Base-by-base conservation (phyloP, 2,113 vertebrate genomes). In the Rhagologus leucostigma region DNA sequence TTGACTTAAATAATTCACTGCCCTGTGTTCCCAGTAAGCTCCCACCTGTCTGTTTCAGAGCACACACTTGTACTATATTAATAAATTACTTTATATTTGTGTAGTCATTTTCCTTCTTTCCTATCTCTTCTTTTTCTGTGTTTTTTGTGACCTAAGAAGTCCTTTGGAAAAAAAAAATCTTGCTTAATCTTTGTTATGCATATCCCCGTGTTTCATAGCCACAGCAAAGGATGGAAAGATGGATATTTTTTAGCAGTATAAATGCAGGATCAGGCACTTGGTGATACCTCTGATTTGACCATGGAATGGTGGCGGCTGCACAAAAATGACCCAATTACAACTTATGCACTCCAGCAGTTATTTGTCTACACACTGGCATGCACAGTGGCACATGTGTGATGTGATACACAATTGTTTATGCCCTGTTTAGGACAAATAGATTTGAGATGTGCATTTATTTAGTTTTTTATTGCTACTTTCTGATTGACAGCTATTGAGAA, bases 1-100 rank as follows among this genome's bases (percentile, higher is more conserved):
- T 89, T 60, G 42, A 63, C 55, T 84, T 96, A 81, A 96, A 92
- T 94, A 96, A 96, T 97, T 96, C 90, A 95, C 60, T 88, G 39
- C 20, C 11, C 59, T 70, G 24, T 74, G 76, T 47, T 88, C 68
- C 50, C 64, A 92, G 44, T 52, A 60, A 70, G 65, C 9, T 90
- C 33, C 76, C 16, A 75, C 64, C 60, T 93, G 69, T 41, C 65
- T 41, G 29, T 89, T 84, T 75, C 83, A 57, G 69, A 89, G 44
- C 44, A 90, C 4, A 3, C 13, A 33, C 10, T 83, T 78, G 56
- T 39, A 30, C 35, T 53, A 3, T 33, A 32, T 75, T 84, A 84
- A 84, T 64, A 92, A 94, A 46, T 60, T 14, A 59, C 23, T 1
- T 71, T 50, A 53, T 41, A 57, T 70, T 83, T 76, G 37, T 79